Evolutionary conservation across 2,113 vertebrate species (phyloP), one percentile per base, ranked within the genome.

Genomic region (Corydoras maculifer): DNA sequence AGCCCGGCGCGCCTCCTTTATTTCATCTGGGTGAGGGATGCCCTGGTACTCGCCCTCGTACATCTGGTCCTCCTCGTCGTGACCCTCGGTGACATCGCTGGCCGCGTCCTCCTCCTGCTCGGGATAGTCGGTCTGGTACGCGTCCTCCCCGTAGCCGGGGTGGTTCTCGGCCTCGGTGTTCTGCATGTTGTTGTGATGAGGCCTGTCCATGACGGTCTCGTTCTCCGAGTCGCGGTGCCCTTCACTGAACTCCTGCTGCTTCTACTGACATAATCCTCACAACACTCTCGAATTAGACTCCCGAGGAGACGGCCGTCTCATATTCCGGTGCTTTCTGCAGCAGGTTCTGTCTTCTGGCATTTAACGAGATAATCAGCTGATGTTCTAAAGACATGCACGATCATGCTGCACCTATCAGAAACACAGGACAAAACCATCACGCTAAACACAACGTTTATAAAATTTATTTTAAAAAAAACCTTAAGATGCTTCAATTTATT

Each of bases 1-100:
- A 2, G 95, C 88, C 77, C 82, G 88, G 77, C 87, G 86, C 4
- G 91, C 94, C 70, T 89, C 85, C 83, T 93, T 96, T 81, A 93
- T 85, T 69, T 98, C 94, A 18, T 98, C 96, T 0, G 95, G 95
- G 78, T 97, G 97, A 0, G 97, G 95, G 78, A 99, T 88, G 54
- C 95, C 96, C 86, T 98, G 97, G 86, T 99, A 99, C 78, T 99
- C 97, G 8, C 97, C 96, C 80, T 98, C 94, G 0, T 99, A 99
- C 88, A 98, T 94, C 78, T 97, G 94, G 2, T 97, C 92, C 0
- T 95, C 94, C 25, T 98, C 95, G 29, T 99, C 97, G 0, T 97
- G 93, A 8, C 97, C 97, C 82, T 98, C 97, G 0, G 97, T 99
- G 49, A 84, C 94, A 53, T 98, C 97, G 0, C 97, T 99, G 69